These are phyloP conservation scores for Stenichneumon culpator DNA, from an alignment of 2,888 invertebrate species.

Conservation along the genomic window DNA sequence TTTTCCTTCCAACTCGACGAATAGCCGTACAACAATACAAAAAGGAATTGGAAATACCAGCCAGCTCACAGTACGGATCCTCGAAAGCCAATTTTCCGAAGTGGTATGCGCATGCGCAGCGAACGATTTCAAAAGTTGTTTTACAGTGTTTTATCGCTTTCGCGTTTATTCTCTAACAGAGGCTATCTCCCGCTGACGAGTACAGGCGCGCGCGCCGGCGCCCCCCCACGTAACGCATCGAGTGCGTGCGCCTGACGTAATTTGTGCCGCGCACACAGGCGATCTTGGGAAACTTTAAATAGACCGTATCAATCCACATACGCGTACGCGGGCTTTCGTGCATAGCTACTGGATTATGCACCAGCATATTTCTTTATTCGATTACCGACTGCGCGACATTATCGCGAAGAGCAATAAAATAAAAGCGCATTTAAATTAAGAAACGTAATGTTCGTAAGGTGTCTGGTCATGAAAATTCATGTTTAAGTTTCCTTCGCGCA, in stretches of 20 bases:
- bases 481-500: background rate
- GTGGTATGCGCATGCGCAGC: background rate
- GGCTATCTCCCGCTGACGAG: conserved; percentile 33
- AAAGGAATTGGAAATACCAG: conserved; percentile 2
- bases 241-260: conserved; percentile 63
- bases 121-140: conserved; percentile 17
- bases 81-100: background rate
- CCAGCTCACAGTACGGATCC: background rate
- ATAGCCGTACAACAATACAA: conserved; percentile 6
- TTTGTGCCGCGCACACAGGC: conserved; percentile 51
- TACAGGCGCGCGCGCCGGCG: background rate
- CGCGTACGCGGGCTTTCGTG: conserved; percentile 12
- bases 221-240: conserved; percentile 52
- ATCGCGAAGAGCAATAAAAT: background rate
- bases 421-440: background rate
- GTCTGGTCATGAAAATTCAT: background rate
- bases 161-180: conserved; percentile 26
- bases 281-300: conserved; percentile 68
- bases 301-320: conserved; percentile 60
- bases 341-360: conserved; percentile 9
- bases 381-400: background rate
- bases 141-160: conserved; percentile 16
- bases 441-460: background rate
- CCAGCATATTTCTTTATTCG: background rate
- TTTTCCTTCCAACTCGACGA: background rate